These are phyloP conservation scores for Drosophila aff. DNA, from an alignment of 1,140 invertebrate species.

Conservation along the genomic window DNA sequence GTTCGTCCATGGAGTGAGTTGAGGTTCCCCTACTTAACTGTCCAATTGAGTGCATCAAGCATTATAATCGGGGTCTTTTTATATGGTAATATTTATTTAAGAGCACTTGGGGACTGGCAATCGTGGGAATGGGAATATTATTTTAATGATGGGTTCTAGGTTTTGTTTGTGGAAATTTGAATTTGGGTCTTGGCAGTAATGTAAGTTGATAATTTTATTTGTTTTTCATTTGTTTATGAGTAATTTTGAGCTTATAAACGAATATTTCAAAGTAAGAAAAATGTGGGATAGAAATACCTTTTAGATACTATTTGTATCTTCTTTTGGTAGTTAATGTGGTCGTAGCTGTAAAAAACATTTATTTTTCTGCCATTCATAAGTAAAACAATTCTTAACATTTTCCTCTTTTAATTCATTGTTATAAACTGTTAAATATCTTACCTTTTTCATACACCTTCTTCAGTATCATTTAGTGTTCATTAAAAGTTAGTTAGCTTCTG, in stretches of 20 bases:
- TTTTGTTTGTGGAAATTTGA: neutral
- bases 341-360: too few species aligned
- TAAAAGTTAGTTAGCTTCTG: slow-evolving; percentile 3
- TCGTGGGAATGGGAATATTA: slow-evolving; percentile 21
- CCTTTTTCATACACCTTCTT: neutral
- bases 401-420: too few species aligned
- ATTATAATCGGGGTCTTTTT: slow-evolving; percentile 16
- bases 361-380: too few species aligned
- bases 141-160: slow-evolving; percentile 1
- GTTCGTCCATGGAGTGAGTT: neutral
- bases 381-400: too few species aligned
- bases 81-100: slow-evolving; percentile 27
- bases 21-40: slow-evolving; percentile 19
- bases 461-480: slow-evolving; percentile 1
- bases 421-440: neutral
- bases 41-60: slow-evolving; percentile 34
- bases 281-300: neutral
- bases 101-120: slow-evolving; percentile 9
- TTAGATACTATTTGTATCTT: too few species aligned
- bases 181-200: neutral
- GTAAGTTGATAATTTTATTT: neutral
- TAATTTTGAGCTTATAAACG: neutral
- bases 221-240: neutral
- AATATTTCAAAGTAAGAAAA: neutral
- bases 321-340: too few species aligned